Conservation (phyloP, 2,888 invertebrate genomes). For the Macaria notata region DNA sequence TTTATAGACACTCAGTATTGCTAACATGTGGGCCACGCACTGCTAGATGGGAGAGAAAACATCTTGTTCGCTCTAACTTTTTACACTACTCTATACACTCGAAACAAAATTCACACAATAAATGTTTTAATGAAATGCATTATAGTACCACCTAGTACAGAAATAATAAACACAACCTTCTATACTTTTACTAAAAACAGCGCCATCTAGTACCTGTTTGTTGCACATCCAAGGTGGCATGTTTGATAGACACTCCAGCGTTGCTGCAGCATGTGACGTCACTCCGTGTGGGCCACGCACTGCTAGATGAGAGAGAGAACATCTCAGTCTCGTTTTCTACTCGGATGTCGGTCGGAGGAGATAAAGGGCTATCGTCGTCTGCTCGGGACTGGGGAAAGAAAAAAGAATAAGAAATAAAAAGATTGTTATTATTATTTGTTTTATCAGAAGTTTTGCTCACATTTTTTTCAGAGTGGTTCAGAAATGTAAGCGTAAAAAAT, state of each 20-base stretch:
- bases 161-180: background rate
- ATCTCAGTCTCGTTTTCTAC: conserved; percentile 59
- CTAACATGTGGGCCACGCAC: conserved; percentile 36
- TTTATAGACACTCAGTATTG: conserved; percentile 63
- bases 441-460: no score
- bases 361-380: conserved; percentile 39
- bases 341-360: conserved; percentile 46
- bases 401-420: no score
- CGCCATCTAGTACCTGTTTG: conserved; percentile 3
- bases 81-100: no score
- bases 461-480: no score
- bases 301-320: conserved; percentile 41
- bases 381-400: conserved; percentile 28
- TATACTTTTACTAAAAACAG: background rate
- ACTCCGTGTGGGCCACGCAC: conserved; percentile 17
- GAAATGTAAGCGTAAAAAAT: no score
- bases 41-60: conserved; percentile 6
- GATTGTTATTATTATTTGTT: no score
- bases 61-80: no score
- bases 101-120: no score
- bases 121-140: no score
- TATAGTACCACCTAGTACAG: no score
- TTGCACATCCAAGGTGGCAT: conserved; percentile 6
- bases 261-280: conserved; percentile 19
- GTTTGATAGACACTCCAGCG: conserved; percentile 32